A percentile compares a stretch with the other conserved stretches of the same genome.
These are phyloP conservation scores for Etheostoma cragini DNA, from an alignment of 2,113 vertebrate genomes.

Conservation along the genomic window DNA sequence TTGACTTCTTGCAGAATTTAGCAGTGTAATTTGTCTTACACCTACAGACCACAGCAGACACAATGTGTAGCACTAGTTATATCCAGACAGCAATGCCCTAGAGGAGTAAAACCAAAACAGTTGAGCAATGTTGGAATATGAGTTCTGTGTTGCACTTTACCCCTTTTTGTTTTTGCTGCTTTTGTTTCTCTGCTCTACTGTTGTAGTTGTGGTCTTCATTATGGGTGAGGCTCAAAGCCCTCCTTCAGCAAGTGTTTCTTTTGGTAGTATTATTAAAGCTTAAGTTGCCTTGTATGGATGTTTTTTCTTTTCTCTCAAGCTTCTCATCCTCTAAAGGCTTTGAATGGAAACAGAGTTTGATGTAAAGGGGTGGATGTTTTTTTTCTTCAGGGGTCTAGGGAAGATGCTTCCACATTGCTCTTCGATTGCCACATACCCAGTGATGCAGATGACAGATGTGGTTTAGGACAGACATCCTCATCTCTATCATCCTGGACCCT, in stretches of 20 bases:
- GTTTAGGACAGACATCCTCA: background rate
- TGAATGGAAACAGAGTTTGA: background rate
- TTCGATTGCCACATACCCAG: background rate
- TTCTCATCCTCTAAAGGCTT: conserved; percentile 4
- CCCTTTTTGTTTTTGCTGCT: background rate
- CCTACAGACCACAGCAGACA: too few species aligned
- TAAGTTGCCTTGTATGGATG: background rate
- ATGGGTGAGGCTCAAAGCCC: background rate
- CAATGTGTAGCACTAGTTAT: too few species aligned
- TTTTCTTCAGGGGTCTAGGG: background rate
- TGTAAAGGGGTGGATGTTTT: background rate
- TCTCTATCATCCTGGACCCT: background rate
- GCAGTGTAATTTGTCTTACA: background rate
- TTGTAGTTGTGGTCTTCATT: background rate
- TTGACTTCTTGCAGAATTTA: conserved; percentile 2
- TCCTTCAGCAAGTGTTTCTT: background rate
- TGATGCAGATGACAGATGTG: background rate
- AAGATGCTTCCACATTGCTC: background rate
- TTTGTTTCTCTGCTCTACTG: background rate
- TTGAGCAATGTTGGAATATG: background rate
- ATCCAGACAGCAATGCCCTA: too few species aligned
- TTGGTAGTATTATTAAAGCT: conserved; percentile 12
- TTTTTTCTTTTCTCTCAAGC: background rate
- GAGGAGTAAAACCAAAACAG: background rate
- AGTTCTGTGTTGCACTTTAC: background rate